A percentile compares a stretch with the other conserved stretches of the same genome.
These are phyloP conservation scores for Sphyrna mokarran DNA, from an alignment of 2,113 vertebrate species.

Conservation along the genomic window DNA sequence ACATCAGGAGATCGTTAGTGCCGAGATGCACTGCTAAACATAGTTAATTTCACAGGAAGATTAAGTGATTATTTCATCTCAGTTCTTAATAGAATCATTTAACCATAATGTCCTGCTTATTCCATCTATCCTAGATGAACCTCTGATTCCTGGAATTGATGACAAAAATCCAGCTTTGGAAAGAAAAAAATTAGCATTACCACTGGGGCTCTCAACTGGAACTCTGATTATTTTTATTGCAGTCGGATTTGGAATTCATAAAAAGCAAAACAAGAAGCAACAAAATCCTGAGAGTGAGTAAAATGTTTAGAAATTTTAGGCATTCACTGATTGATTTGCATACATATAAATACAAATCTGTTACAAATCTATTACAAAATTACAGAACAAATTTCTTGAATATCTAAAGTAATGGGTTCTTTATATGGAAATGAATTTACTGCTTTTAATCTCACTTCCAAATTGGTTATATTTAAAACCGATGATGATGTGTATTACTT, in stretches of 20 bases:
- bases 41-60: background rate
- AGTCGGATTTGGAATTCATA: background rate
- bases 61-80: background rate
- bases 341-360: background rate
- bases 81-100: background rate
- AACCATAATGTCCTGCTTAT: background rate
- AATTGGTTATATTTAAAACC: background rate
- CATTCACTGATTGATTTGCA: background rate
- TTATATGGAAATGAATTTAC: background rate
- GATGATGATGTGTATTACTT: background rate
- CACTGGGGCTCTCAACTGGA: background rate
- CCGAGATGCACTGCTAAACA: background rate
- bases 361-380: background rate
- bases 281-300: background rate
- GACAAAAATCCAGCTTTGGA: background rate
- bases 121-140: background rate
- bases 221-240: background rate
- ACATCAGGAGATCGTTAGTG: background rate
- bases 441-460: background rate
- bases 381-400: background rate
- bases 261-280: background rate
- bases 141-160: background rate
- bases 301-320: background rate
- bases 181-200: too few relatives aligned
- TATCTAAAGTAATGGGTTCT: background rate